Evolutionary conservation across 2,113 vertebrate genomes (phyloP).

Genomic region (Tiliqua scincoides): DNA sequence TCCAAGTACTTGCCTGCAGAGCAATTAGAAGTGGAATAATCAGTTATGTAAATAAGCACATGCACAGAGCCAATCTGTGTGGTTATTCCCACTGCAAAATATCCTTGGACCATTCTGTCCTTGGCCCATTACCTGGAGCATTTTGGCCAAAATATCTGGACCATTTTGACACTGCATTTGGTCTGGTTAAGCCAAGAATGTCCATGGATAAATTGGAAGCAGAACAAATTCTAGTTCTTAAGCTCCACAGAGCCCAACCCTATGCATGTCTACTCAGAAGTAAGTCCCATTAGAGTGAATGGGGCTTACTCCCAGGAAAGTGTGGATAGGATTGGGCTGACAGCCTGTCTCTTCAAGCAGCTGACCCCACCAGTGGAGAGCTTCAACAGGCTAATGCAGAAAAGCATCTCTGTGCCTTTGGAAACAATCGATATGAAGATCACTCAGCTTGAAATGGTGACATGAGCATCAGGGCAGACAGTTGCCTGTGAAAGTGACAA

Average conservation of each 20-base stretch:
- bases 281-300: no score
- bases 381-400: neutral
- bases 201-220: neutral
- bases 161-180: neutral
- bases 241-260: no score
- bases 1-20: neutral
- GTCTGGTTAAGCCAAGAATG: neutral
- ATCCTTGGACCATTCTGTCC: no score
- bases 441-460: no score
- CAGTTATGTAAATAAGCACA: neutral
- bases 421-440: neutral
- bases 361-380: no score
- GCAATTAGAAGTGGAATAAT: neutral
- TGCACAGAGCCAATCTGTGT: neutral
- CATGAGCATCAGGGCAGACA: no score
- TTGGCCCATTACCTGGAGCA: no score
- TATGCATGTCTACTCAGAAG: no score
- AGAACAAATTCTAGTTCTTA: neutral
- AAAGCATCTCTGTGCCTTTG: neutral
- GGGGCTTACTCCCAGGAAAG: no score
- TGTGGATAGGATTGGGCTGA: no score
- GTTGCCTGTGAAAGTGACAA: neutral
- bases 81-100: neutral
- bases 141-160: neutral
- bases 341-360: neutral